Evolutionary conservation across 1,140 invertebrate species (phyloP).

Genomic region (Trinorchestia longiramus): DNA sequence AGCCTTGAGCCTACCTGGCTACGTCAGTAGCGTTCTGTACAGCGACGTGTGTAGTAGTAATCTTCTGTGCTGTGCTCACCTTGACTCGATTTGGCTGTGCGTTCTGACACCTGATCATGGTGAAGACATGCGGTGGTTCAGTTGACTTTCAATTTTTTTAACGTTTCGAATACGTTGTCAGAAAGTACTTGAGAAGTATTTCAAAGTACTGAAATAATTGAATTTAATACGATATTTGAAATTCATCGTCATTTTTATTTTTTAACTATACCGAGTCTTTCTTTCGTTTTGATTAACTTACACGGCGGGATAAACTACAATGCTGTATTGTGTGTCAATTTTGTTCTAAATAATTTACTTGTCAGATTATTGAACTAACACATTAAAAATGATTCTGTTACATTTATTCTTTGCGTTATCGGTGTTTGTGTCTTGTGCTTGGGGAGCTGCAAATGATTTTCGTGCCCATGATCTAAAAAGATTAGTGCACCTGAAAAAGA

Average conservation of each 20-base stretch:
- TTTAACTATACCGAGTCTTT: too few relatives aligned
- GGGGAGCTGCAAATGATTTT: not conserved
- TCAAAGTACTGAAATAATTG: too few relatives aligned
- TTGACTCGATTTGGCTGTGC: not conserved
- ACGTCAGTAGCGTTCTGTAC: not conserved
- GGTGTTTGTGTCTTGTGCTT: not conserved
- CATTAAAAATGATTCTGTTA: not conserved
- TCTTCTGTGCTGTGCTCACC: not conserved
- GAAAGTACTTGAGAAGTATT: not conserved
- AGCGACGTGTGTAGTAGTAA: not conserved
- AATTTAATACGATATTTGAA: too few relatives aligned
- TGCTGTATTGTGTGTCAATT: not conserved
- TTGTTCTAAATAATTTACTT: not conserved
- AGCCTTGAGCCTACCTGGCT: too few relatives aligned
- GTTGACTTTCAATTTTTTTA: not conserved
- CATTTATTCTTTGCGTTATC: not conserved
- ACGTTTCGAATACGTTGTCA: not conserved
- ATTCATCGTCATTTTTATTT: too few relatives aligned
- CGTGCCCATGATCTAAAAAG: not conserved
- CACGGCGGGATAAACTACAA: not conserved
- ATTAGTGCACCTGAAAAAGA: not conserved
- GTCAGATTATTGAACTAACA: not conserved
- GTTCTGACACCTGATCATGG: not conserved
- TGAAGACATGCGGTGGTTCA: not conserved
- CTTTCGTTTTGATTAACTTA: too few relatives aligned